Percentiles rank a stretch among this genome's conserved stretches.
These are phyloP conservation scores for Alosa alosa DNA, from an alignment of 2,113 vertebrate species.

Conservation along the genomic window DNA sequence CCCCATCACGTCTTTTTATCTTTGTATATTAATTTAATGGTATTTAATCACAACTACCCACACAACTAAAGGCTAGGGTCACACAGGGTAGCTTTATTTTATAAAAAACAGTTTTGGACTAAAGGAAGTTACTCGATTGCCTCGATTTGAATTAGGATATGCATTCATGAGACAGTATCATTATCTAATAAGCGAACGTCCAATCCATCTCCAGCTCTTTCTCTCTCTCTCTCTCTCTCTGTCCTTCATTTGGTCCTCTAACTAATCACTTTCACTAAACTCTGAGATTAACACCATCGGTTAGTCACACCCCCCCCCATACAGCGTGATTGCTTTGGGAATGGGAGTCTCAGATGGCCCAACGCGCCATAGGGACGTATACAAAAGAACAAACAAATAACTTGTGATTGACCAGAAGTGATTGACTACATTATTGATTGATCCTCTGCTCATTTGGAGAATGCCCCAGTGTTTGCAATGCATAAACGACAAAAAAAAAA, in stretches of 20 bases:
- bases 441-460: not conserved
- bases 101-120: not conserved
- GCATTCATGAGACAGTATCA: not conserved
- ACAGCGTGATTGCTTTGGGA: not conserved
- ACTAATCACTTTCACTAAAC: not conserved
- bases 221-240: not conserved
- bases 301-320: not conserved
- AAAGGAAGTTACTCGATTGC: too few species aligned
- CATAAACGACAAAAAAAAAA: not conserved
- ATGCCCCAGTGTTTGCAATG: not conserved
- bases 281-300: not conserved
- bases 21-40: not conserved
- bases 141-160: not conserved
- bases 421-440: not conserved
- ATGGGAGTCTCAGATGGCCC: not conserved
- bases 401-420: not conserved
- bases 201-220: too few species aligned
- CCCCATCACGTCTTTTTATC: not conserved
- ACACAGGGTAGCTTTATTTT: too few species aligned
- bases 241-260: not conserved
- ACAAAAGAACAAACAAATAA: not conserved
- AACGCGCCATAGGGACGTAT: not conserved
- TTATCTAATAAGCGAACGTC: not conserved
- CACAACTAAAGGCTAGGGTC: not conserved
- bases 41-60: not conserved